Percentiles rank a stretch among this genome's conserved stretches.
Conservation (phyloP, 2,888 invertebrate species). For the Trissolcus brochymenae region DNA sequence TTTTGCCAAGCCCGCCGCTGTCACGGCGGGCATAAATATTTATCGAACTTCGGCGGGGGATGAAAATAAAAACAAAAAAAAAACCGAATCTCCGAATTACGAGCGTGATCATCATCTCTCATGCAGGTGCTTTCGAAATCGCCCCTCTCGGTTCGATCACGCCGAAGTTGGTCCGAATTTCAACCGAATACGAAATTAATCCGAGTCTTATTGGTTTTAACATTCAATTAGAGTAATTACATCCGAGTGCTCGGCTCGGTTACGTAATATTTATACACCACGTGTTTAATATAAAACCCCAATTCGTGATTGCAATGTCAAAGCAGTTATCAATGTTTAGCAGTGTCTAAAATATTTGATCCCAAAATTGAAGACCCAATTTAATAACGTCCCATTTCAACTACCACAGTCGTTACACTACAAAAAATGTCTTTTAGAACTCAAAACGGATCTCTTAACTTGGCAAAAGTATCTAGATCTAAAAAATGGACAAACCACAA, state of each 20-base stretch:
- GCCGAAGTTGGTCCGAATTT: too few species aligned
- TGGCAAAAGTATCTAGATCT: too few species aligned
- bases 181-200: too few species aligned
- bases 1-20: conserved; percentile 23
- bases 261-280: conserved; percentile 30
- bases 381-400: too few species aligned
- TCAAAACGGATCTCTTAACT: too few species aligned
- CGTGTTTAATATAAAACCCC: conserved; percentile 25
- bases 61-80: too few species aligned
- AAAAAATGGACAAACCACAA: too few species aligned
- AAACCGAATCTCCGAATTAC: too few species aligned
- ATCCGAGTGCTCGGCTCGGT: neutral
- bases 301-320: conserved; percentile 33
- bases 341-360: conserved; percentile 30
- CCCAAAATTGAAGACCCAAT: neutral
- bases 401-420: too few species aligned
- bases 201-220: conserved; percentile 9
- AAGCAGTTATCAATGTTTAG: conserved; percentile 34
- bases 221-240: conserved; percentile 23
- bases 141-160: neutral
- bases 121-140: conserved; percentile 7
- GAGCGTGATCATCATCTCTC: conserved; percentile 9
- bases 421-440: too few species aligned
- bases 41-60: conserved; percentile 21
- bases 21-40: conserved; percentile 25